A percentile compares a stretch with the other conserved stretches of the same genome.
Evolutionary conservation across 2,888 invertebrate genomes (phyloP).

Genomic region (Taphrorychus bicolor): DNA sequence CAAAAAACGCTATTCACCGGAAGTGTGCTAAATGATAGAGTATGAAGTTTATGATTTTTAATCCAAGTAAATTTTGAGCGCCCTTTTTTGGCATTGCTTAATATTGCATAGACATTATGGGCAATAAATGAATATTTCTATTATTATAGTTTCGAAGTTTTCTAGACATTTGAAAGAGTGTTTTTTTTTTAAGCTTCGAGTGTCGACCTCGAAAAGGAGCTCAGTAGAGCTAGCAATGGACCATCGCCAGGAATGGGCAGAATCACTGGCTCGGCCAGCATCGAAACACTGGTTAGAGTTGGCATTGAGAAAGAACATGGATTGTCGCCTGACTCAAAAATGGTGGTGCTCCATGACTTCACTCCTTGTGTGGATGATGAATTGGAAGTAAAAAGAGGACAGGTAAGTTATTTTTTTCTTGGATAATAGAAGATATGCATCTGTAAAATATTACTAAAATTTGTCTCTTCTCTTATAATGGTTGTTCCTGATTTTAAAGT

Average conservation of each 20-base stretch:
- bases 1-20: no score
- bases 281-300: slow-evolving; percentile 87
- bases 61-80: no score
- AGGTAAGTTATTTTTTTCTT: no score
- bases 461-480: no score
- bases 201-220: slow-evolving; percentile 80
- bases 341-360: slow-evolving; percentile 94
- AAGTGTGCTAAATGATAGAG: no score
- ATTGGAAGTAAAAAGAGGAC: slow-evolving; percentile 86
- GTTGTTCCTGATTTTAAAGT: no score
- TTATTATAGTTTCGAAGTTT: not conserved
- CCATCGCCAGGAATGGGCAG: slow-evolving; percentile 85
- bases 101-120: no score
- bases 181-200: slow-evolving; percentile 67
- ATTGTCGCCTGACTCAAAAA: slow-evolving; percentile 90
- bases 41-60: no score
- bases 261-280: slow-evolving; percentile 93
- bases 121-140: slow-evolving; percentile 1
- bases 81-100: no score
- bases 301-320: slow-evolving; percentile 94
- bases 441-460: no score
- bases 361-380: slow-evolving; percentile 96
- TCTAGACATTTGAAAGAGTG: not conserved
- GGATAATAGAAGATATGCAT: no score
- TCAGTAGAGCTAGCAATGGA: slow-evolving; percentile 69